phyloP scores from a whole-genome alignment of 1,140 invertebrate species.

The Philopotamus ludificatus region DNA sequence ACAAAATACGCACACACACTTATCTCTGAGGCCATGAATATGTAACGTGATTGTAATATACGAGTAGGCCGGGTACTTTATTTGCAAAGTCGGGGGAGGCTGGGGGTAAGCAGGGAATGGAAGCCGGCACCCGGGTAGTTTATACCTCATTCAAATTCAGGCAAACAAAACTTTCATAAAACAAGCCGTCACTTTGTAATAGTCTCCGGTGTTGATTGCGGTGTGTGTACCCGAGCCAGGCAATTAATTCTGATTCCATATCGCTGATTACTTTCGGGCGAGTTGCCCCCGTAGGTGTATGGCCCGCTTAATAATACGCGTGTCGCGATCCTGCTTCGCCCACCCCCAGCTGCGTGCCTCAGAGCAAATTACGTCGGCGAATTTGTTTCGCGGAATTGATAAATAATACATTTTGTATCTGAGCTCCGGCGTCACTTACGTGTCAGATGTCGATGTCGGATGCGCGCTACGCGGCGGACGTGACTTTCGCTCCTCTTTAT shows the following conservation, averaged over 20 bases:
- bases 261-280: slow-evolving; percentile 38
- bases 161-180: slow-evolving; percentile 30
- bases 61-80: neutral
- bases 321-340: slow-evolving; percentile 8
- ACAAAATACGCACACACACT: too few relatives aligned
- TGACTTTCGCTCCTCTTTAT: too few relatives aligned
- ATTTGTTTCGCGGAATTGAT: too few relatives aligned
- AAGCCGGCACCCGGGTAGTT: slow-evolving; percentile 1
- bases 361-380: too few relatives aligned
- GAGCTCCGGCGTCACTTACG: too few relatives aligned
- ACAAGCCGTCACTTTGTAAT: slow-evolving; percentile 18
- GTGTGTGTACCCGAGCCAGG: slow-evolving; percentile 11
- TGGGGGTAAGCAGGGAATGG: neutral
- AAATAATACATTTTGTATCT: too few relatives aligned
- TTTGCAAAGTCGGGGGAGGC: neutral
- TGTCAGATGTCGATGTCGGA: too few relatives aligned
- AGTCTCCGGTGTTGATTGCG: slow-evolving; percentile 30
- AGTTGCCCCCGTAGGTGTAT: slow-evolving; percentile 26
- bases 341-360: neutral
- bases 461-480: too few relatives aligned
- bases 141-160: slow-evolving; percentile 35
- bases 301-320: neutral
- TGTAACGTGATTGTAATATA: neutral
- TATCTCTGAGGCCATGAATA: too few relatives aligned
- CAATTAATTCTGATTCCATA: slow-evolving; percentile 42